phyloP scores from a whole-genome alignment of 1,140 invertebrate genomes.

The Papilio polyxenes region DNA sequence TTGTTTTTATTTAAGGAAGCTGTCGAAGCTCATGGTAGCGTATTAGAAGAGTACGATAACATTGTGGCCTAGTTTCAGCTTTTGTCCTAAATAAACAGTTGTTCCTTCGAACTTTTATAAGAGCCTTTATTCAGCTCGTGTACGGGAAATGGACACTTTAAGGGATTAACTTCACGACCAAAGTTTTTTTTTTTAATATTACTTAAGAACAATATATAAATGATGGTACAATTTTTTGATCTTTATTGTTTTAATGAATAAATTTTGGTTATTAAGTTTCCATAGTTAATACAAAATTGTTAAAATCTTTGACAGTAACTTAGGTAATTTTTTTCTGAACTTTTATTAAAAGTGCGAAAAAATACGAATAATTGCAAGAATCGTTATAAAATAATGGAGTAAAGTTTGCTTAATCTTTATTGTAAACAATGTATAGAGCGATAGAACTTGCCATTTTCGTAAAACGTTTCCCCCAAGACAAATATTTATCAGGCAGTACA shows the following conservation, averaged over 20 bases:
- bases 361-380: not conserved
- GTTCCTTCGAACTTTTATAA: slow-evolving; percentile 6
- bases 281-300: too few species aligned
- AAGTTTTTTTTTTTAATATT: slow-evolving; percentile 10
- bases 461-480: slow-evolving; percentile 31
- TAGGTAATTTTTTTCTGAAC: too few species aligned
- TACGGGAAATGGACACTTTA: not conserved
- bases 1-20: slow-evolving; percentile 10
- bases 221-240: too few species aligned
- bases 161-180: slow-evolving; percentile 3
- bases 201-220: slow-evolving; percentile 3
- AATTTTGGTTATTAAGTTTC: too few species aligned
- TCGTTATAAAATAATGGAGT: not conserved
- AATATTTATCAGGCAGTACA: slow-evolving; percentile 38
- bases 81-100: slow-evolving; percentile 22
- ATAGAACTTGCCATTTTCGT: slow-evolving; percentile 29
- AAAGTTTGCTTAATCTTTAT: not conserved
- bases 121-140: not conserved
- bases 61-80: slow-evolving; percentile 26
- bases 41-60: slow-evolving; percentile 23
- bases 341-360: too few species aligned
- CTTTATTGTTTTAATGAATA: too few species aligned
- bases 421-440: not conserved
- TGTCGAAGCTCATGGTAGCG: slow-evolving; percentile 5
- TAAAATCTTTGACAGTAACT: too few species aligned